phyloP scores from a whole-genome alignment of 2,888 invertebrate species.

The Scaptomyza flava region DNA sequence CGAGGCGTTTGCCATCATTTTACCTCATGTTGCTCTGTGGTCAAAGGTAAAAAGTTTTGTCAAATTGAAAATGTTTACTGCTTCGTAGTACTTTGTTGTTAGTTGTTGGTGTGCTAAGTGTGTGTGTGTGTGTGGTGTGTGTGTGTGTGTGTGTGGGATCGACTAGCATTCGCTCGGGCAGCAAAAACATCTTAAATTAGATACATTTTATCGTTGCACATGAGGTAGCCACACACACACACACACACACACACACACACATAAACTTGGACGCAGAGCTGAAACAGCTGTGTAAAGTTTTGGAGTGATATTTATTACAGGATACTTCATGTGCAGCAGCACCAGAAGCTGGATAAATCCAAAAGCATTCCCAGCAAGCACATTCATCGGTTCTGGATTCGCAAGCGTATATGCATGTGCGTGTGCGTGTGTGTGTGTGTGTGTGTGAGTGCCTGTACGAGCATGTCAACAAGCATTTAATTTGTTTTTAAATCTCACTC shows the following conservation, averaged over 20 bases:
- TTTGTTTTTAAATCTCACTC: constrained; percentile 70
- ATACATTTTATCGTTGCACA: constrained; percentile 78
- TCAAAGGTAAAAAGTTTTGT: constrained; percentile 81
- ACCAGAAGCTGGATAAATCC: constrained; percentile 4
- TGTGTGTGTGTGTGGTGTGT: not conserved
- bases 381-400: constrained; percentile 43
- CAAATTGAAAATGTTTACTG: constrained; percentile 80
- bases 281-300: constrained; percentile 58
- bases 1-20: constrained; percentile 10
- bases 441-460: constrained; percentile 60
- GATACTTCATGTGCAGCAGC: constrained; percentile 66
- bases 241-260: constrained; percentile 3
- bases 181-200: constrained; percentile 79
- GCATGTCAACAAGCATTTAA: constrained; percentile 76
- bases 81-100: constrained; percentile 51
- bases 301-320: constrained; percentile 76
- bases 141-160: constrained; percentile 1
- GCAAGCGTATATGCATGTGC: not conserved
- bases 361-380: constrained; percentile 30
- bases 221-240: constrained; percentile 44
- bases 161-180: constrained; percentile 59
- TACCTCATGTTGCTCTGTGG: constrained; percentile 56
- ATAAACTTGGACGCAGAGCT: constrained; percentile 22
- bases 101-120: constrained; percentile 15
- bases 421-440: constrained; percentile 47